phyloP scores from a whole-genome alignment of 2,888 invertebrate species.

The Watsonalla cultraria region DNA sequence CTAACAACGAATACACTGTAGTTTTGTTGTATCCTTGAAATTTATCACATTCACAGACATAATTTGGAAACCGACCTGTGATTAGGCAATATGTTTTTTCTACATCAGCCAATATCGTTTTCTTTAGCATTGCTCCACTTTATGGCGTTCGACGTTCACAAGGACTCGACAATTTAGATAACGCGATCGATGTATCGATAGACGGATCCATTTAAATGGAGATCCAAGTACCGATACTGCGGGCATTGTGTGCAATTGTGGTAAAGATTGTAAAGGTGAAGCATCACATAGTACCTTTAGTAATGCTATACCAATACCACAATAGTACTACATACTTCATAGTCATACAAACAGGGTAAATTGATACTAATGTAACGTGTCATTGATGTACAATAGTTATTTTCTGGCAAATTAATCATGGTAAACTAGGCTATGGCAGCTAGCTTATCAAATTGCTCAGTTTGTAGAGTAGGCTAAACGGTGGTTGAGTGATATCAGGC shows the following conservation, averaged over 20 bases:
- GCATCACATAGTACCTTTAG: slow-evolving; percentile 5
- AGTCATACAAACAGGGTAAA: too few species aligned
- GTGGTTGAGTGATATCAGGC: background rate
- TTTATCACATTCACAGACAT: background rate
- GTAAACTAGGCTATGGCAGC: background rate
- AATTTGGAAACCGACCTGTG: slow-evolving; percentile 1
- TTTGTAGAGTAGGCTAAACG: background rate
- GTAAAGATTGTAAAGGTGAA: slow-evolving; percentile 20
- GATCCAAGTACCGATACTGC: slow-evolving; percentile 35
- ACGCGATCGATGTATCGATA: slow-evolving; percentile 45
- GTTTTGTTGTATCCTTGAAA: background rate
- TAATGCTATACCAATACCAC: background rate
- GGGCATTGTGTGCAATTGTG: slow-evolving; percentile 22
- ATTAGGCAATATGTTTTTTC: slow-evolving; percentile 5
- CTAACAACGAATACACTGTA: background rate
- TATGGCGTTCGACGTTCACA: slow-evolving; percentile 30
- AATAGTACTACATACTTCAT: background rate
- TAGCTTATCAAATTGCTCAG: background rate
- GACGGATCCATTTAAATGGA: slow-evolving; percentile 47
- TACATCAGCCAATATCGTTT: slow-evolving; percentile 17
- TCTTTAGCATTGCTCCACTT: slow-evolving; percentile 28
- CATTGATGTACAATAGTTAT: too few species aligned
- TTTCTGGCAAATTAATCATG: background rate
- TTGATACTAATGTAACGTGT: too few species aligned
- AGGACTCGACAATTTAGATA: slow-evolving; percentile 58